A percentile compares a stretch with the other conserved stretches of the same genome.
phyloP scores from a whole-genome alignment of 2,888 invertebrate species.

The Auanema sp. region DNA sequence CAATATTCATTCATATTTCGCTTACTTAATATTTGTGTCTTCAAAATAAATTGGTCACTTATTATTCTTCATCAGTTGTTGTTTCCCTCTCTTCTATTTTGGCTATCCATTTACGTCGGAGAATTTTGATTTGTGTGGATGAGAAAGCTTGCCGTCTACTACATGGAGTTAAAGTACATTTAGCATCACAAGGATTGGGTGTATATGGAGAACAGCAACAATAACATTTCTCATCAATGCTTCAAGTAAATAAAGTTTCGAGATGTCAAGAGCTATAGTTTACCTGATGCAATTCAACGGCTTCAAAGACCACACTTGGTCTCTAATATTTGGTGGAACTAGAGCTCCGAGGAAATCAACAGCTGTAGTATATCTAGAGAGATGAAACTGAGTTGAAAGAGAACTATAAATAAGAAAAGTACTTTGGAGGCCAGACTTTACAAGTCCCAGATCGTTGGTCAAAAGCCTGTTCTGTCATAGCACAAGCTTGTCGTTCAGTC shows the following conservation, averaged over 20 bases:
- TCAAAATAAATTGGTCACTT: no score
- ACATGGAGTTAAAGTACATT: conserved; percentile 48
- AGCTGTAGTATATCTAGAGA: conserved; percentile 39
- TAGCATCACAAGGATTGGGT: conserved; percentile 56
- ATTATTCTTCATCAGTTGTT: conserved; percentile 3
- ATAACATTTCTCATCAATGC: conserved; percentile 54
- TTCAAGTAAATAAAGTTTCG: conserved; percentile 15
- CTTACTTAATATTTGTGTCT: no score
- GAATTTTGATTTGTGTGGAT: conserved; percentile 43
- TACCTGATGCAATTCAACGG: conserved; percentile 57
- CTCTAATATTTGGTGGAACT: conserved; percentile 50
- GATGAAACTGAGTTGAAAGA: neutral
- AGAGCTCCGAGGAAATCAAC: conserved; percentile 52
- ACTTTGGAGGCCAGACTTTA: conserved; percentile 58
- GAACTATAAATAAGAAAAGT: neutral
- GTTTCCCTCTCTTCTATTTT: conserved; percentile 25
- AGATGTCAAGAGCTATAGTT: neutral
- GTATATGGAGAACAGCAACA: conserved; percentile 59
- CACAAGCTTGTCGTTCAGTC: conserved; percentile 57
- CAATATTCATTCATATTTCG: no score
- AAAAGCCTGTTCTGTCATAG: conserved; percentile 56
- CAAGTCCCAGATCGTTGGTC: conserved; percentile 45
- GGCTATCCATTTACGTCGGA: conserved; percentile 42
- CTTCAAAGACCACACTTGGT: conserved; percentile 55
- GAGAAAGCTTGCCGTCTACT: conserved; percentile 38